Conservation (phyloP, 2,113 vertebrate genomes). For the Misgurnus mizolepis region DNA sequence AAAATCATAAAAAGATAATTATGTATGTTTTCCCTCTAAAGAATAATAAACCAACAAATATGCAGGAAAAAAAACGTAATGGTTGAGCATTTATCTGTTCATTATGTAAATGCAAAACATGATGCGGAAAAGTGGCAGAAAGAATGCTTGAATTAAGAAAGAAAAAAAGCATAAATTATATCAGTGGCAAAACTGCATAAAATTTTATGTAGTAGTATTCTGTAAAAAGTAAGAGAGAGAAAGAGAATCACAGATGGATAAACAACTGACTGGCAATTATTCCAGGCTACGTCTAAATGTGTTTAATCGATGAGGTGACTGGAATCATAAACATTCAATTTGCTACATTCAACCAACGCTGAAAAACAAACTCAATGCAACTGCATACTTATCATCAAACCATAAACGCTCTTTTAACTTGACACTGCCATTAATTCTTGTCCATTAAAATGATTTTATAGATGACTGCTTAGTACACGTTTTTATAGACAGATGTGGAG, state of each 20-base stretch:
- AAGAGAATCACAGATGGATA: slow-evolving; percentile 38
- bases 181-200: slow-evolving; percentile 68
- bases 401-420: slow-evolving; percentile 26
- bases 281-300: slow-evolving; percentile 39
- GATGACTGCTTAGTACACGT: slow-evolving; percentile 7
- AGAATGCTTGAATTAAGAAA: slow-evolving; percentile 42
- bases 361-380: slow-evolving; percentile 27
- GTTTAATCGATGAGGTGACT: slow-evolving; percentile 35
- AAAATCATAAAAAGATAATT: no score
- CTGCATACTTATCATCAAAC: slow-evolving; percentile 2
- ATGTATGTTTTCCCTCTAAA: background rate
- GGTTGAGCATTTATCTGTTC: slow-evolving; percentile 55
- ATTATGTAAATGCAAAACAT: slow-evolving; percentile 23
- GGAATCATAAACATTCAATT: slow-evolving; percentile 41
- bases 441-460: slow-evolving; percentile 25
- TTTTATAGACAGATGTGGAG: slow-evolving; percentile 19
- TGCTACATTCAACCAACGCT: slow-evolving; percentile 26
- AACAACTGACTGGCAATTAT: slow-evolving; percentile 51
- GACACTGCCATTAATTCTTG: slow-evolving; percentile 7
- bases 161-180: slow-evolving; percentile 57
- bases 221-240: slow-evolving; percentile 29
- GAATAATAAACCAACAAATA: background rate
- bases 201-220: slow-evolving; percentile 67
- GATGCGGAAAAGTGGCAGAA: background rate
- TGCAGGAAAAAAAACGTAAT: background rate